Evolutionary conservation across 2,888 invertebrate genomes (phyloP), one percentile per base, ranked within the genome.

Genomic region (Copidosoma aretas): DNA sequence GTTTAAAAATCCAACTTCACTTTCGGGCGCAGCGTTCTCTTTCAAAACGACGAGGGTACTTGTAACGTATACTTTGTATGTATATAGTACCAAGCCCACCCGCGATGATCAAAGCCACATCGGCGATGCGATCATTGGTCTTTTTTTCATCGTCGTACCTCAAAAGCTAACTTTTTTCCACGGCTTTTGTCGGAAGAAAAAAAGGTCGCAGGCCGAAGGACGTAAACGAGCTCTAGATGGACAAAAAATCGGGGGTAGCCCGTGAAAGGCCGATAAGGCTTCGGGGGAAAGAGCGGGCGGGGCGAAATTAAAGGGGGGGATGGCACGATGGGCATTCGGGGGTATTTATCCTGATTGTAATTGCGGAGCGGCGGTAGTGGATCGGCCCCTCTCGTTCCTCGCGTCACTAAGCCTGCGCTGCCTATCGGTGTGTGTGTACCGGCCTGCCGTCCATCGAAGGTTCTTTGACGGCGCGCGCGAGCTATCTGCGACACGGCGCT

Each of bases 321-420:
- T 39, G 24, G 21, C 22, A 39, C 53, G 43, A 56, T 60, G 52
- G 57, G 63, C 68, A 61, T 71, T 71, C 64, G 64, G 65, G 61
- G 67, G 73, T 72, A 72, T 74, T 73, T 74, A 73, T 70, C 71
- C 74, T 73, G 73, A 74, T 74, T 70, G 72, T 73, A 74, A 73
- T 72, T 71, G 72, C 58, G 49, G 67, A 60, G 54, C 57, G 32
- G 21, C n/a, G 39, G 24, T 21, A 3, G 8, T 1, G 41, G 41
- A 14, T 10, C 41, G 41, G 41, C 41, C n/a, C 32, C 32, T 32
- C 8, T 4, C 43, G 8, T 12, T 17, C 43, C 43, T 46, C 43
- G 41, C 41, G 41, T 14, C 43, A 12, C 12, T 17, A 8, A 32
- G 43, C 43, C 43, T 14, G 8, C 8, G 43, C 43, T 17, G 43